Evolutionary conservation across 1,140 invertebrate species (phyloP), one percentile per base, ranked within the genome.

Genomic region (Philotrypesis tridentata): DNA sequence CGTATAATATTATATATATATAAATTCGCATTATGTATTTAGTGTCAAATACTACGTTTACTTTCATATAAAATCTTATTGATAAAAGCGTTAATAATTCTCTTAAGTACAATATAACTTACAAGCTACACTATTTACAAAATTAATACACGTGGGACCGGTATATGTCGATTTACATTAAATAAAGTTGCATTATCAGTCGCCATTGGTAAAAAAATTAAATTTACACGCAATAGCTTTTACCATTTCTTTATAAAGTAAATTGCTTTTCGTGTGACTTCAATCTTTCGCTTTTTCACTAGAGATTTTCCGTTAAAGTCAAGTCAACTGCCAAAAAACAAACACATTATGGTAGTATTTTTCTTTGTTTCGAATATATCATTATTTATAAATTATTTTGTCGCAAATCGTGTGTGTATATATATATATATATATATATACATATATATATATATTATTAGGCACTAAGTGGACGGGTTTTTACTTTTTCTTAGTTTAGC

Each of bases 381-480:
- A 4, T 72, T 74, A 79, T 31, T 37, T 61, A 75, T 75, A 83
- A 83, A 87, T 88, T 85, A 83, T 82, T 65, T 85, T 79, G 79
- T 40, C 85, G 80, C 80, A 80, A 86, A 79, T 84, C 74, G 67
- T 83, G 82, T 85, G 85, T 65, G 84, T n/a, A 17, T n/a, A 55
- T 55, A 9, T 37, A 37, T 37, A 9, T 5, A 37, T n/a, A 17
- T n/a, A 55, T n/a, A 7, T 75, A n/a, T n/a, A n/a, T n/a, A n/a
- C 33, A 9, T 37, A 37, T 37, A 9, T 5, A 37, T n/a, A 17
- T n/a, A 55, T n/a, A 7, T 75, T 72, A n/a, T 79, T 89, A 90
- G 89, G 89, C 89, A 89, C 88, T 89, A 90, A 87, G 86, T 89
- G 89, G 89, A 90, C 89, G 89, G 89, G 86, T 86, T 75, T 82